Evolutionary conservation across 2,888 invertebrate species (phyloP).

Genomic region (Tipula unca): DNA sequence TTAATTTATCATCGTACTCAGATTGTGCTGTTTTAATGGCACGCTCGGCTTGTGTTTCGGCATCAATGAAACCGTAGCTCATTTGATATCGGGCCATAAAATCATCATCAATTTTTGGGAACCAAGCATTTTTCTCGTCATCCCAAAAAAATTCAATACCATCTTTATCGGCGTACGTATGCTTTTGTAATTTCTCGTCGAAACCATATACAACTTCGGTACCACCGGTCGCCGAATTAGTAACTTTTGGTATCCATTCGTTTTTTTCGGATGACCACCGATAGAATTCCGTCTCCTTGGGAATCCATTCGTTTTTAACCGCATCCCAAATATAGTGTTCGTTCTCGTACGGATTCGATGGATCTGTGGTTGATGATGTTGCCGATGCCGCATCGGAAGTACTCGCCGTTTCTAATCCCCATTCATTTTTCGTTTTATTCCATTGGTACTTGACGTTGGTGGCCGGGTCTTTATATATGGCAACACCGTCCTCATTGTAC

Average conservation of each 20-base stretch:
- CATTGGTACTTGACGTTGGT: slow-evolving; percentile 59
- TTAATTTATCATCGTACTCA: slow-evolving; percentile 19
- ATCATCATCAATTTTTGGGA: slow-evolving; percentile 94
- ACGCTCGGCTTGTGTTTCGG: slow-evolving; percentile 29
- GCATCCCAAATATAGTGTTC: slow-evolving; percentile 39
- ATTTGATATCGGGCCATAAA: slow-evolving; percentile 95
- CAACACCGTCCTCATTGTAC: slow-evolving; percentile 56
- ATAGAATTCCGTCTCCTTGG: slow-evolving; percentile 44
- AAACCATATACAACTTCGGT: slow-evolving; percentile 50
- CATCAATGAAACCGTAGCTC: slow-evolving; percentile 79
- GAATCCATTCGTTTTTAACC: slow-evolving; percentile 45
- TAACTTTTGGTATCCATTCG: slow-evolving; percentile 46
- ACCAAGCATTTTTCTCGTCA: slow-evolving; percentile 83
- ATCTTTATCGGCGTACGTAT: slow-evolving; percentile 76
- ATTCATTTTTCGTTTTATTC: slow-evolving; percentile 46
- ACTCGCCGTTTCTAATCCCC: slow-evolving; percentile 37
- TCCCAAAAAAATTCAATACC: slow-evolving; percentile 92
- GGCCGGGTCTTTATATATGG: slow-evolving; percentile 66
- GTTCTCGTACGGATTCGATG: slow-evolving; percentile 34
- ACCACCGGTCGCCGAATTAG: slow-evolving; percentile 23
- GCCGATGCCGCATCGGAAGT: slow-evolving; percentile 31
- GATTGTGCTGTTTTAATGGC: background rate
- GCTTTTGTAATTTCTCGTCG: slow-evolving; percentile 39
- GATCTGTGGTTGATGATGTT: slow-evolving; percentile 30
- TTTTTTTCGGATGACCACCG: slow-evolving; percentile 53